A percentile compares a stretch with the other conserved stretches of the same genome.
These are phyloP conservation scores for Egretta garzetta DNA, from an alignment of 2,113 vertebrate species.

Conservation along the genomic window DNA sequence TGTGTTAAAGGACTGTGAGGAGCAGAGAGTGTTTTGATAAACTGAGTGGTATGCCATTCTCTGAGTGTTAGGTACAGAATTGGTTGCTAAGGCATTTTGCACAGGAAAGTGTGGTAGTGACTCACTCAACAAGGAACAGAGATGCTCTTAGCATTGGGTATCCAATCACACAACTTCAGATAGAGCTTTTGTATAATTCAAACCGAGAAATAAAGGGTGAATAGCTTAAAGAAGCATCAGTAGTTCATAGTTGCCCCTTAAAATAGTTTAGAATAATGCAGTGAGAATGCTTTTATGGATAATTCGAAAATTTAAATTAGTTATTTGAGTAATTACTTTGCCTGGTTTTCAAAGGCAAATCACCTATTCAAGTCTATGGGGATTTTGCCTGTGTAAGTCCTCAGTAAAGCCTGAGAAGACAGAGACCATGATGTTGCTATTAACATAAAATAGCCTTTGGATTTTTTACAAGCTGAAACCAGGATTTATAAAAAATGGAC, in stretches of 20 bases:
- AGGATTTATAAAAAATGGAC: not conserved
- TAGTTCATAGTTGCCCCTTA: not conserved
- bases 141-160: not conserved
- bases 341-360: not conserved
- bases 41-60: not conserved
- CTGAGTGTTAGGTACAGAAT: not conserved
- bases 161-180: not conserved
- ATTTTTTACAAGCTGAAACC: conserved; percentile 1
- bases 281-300: not conserved
- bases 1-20: not conserved
- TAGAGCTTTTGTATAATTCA: not conserved
- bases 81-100: not conserved
- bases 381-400: not conserved
- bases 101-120: fast-evolving
- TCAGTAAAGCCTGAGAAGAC: not conserved
- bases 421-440: conserved; percentile 17
- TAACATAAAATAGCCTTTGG: conserved; percentile 12
- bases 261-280: not conserved
- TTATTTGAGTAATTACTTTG: not conserved
- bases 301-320: not conserved
- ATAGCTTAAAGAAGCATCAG: not conserved
- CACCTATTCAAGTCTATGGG: not conserved
- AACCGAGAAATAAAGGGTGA: not conserved
- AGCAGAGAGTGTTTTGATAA: not conserved
- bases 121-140: not conserved